phyloP scores from a whole-genome alignment of 2,797 vertebrate genomes.

The Phrynocephalus vlangalii region DNA sequence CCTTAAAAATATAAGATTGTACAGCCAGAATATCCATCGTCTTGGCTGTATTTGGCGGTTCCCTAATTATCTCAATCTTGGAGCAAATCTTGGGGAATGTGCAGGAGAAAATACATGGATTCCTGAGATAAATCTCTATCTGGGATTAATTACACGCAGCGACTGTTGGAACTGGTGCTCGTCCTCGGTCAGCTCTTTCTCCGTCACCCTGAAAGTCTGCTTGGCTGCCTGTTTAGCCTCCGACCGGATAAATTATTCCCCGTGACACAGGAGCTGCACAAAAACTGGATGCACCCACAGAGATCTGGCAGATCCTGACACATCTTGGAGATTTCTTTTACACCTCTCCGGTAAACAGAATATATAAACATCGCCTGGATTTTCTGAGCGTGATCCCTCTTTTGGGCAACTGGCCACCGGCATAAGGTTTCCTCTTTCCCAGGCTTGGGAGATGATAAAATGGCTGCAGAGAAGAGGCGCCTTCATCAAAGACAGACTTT shows the following conservation, averaged over 20 bases:
- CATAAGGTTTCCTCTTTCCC: neutral
- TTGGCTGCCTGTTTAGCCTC: slow-evolving; percentile 31
- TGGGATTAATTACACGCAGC: slow-evolving; percentile 58
- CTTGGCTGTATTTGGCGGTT: slow-evolving; percentile 42
- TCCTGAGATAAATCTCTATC: slow-evolving; percentile 47
- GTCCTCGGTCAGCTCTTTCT: slow-evolving; percentile 46
- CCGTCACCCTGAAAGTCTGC: slow-evolving; percentile 25
- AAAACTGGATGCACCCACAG: slow-evolving; percentile 34
- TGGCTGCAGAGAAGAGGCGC: no score
- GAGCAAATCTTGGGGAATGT: slow-evolving; percentile 55
- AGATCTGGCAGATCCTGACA: neutral
- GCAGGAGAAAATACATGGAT: slow-evolving; percentile 43
- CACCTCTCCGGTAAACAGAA: slow-evolving; percentile 25
- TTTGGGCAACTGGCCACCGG: neutral
- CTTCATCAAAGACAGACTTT: neutral
- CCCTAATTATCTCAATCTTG: slow-evolving; percentile 48
- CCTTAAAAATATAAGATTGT: neutral
- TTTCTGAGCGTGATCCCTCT: neutral
- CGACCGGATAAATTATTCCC: slow-evolving; percentile 27
- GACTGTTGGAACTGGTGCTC: slow-evolving; percentile 48
- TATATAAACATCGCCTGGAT: neutral
- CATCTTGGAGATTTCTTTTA: slow-evolving; percentile 4
- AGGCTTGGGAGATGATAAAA: neutral
- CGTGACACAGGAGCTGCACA: neutral
- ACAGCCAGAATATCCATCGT: neutral